Percentiles rank a stretch among this genome's conserved stretches.
Evolutionary conservation across 2,797 vertebrate genomes (phyloP).

Genomic region (Manis crassicaudata): DNA sequence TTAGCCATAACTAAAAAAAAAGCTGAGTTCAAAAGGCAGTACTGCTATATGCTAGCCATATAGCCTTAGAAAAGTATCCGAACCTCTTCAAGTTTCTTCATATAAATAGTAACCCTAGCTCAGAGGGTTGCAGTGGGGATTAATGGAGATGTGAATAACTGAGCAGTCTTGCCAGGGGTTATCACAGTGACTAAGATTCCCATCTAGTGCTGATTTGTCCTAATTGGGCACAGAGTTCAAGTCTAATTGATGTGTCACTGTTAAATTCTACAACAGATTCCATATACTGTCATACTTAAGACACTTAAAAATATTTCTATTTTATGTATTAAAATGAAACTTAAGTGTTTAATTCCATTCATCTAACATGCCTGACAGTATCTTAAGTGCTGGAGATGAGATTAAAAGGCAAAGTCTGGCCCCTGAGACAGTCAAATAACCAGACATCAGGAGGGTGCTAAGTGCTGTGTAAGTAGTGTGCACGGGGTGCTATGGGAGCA

Average conservation of each 20-base stretch:
- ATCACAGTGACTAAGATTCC: not conserved
- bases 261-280: not conserved
- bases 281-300: not conserved
- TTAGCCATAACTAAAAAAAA: not conserved
- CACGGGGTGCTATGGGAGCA: not conserved
- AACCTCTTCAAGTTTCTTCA: not conserved
- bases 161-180: not conserved
- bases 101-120: not conserved
- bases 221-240: not conserved
- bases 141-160: not conserved
- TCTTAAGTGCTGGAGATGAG: not conserved
- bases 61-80: not conserved
- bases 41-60: not conserved
- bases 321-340: constrained; percentile 9
- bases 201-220: constrained; percentile 3
- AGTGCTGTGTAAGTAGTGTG: too few species aligned
- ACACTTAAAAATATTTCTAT: not conserved
- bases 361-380: not conserved
- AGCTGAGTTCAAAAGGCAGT: not conserved
- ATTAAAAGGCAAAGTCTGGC: not conserved
- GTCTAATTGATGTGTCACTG: not conserved
- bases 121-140: not conserved
- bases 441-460: not conserved
- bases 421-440: not conserved
- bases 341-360: not conserved